Base-by-base conservation (phyloP, 2,888 invertebrate genomes). In the Chrysina gloriosa region DNA sequence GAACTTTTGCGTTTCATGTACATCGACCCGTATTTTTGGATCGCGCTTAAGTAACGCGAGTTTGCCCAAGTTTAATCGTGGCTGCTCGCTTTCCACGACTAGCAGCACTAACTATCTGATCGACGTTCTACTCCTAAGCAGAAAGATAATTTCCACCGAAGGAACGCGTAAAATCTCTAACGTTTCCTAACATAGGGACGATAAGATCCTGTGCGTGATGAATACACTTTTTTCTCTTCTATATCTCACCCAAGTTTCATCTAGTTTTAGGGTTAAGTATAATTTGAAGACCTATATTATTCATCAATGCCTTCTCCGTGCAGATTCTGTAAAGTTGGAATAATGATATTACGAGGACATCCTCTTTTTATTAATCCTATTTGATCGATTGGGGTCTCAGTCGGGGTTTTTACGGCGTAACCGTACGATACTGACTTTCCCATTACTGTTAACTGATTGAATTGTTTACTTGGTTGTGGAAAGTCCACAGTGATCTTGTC, bases 161-260 rank as follows among this genome's bases (percentile, higher is more conserved):
- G 16, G 50, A 50, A 50, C 58, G 23, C 58, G 58, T 58, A 58
- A 58, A 58, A 58, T 25, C 39, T 25, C 14, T 58, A 58, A 58
- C 39, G 58, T 39, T 58, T 58, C 58, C 58, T 58, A 58, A 58
- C 42, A 58, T 58, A 39, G 54, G 19, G 54, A 58, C 42, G 58
- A 58, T 58, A 58, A 58, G 58, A 58, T 58, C 39, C 39, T 9
- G 58, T 39, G 58, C 58, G 58, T 58, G 58, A 58, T 58, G 58
- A 58, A 58, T 58, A 39, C 42, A 39, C 42, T 58, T 58, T 58
- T 58, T 56, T 31, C 25, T 39, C 21, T 58, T 25, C 14, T 58
- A 39, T 39, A 58, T 58, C 48, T 56, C 34, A 42, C 19, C 42
- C 48, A 50, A 50, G 50, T 29, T 27, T 50, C 50, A 29, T 58